Evolutionary conservation across 1,140 invertebrate species (phyloP), one percentile per base, ranked within the genome.

Genomic region (Protaetia brevitarsis): DNA sequence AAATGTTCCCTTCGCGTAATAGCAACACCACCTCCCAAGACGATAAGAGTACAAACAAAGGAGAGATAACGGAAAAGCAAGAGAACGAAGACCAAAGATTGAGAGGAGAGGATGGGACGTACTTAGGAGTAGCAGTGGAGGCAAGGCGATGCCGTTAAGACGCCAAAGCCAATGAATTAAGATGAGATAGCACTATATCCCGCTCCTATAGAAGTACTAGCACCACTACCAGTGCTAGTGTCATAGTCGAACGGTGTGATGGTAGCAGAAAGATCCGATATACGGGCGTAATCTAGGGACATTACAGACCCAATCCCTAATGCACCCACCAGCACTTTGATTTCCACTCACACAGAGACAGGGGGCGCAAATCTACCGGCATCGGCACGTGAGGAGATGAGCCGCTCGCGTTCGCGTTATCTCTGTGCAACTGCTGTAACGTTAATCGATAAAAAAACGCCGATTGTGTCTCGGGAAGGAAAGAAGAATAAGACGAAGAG

Each of bases 281-380:
- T 68, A 63, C 60, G 66, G 67, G 69, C 37, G 67, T 71, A 71
- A 71, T 71, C 69, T 71, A 63, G 31, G 63, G 66, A 70, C 69
- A 70, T 70, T 68, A 70, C 63, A 62, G 66, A 31, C 37, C 56
- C 59, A 64, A 68, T 68, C 66, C 66, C 61, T 71, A 71, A 71
- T 71, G 68, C 68, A 59, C 68, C 70, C 41, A 51, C 41, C 41
- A 51, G 41, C 60, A 71, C 70, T 71, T 71, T 71, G 70, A 71
- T 71, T 71, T 65, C 67, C 57, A 69, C 69, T 67, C 67, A 71
- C 63, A 59, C 57, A 29, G 11, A 29, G 26, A 29, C 57, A 27
- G 1, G 56, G 1, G 28, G 19, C 56, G 7, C 8, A 19, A 19
- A 10, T 26, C 6, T 8, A 27, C 23, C 31, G 7, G 11, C 41